A percentile compares a stretch with the other conserved stretches of the same genome.
Conservation (phyloP, 1,140 invertebrate species). For the Papilio polytes region DNA sequence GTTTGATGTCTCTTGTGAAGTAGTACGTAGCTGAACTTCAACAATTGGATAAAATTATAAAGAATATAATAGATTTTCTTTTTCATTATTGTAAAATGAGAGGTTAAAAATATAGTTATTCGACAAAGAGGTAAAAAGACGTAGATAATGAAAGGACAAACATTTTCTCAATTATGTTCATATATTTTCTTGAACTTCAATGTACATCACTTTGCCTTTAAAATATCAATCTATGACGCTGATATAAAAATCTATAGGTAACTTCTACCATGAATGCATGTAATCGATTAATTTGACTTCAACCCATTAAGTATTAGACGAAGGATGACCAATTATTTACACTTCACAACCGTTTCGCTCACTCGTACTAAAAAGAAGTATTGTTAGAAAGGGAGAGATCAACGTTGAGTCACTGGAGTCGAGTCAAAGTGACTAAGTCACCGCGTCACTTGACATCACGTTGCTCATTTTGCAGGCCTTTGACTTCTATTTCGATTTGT, state of each 20-base stretch:
- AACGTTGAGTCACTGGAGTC: constrained; percentile 40
- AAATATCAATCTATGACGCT: neutral
- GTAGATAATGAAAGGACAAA: neutral
- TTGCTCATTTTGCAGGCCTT: constrained; percentile 30
- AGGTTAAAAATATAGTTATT: neutral
- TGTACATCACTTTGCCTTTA: neutral
- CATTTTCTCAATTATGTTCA: neutral
- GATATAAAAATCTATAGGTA: neutral
- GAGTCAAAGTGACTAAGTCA: constrained; percentile 42
- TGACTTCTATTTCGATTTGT: constrained; percentile 26
- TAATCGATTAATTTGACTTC: neutral
- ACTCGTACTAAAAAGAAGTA: constrained; percentile 19
- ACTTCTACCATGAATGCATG: neutral
- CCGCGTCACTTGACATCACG: constrained; percentile 40
- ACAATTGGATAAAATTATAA: constrained; percentile 26
- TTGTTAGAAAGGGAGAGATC: constrained; percentile 37
- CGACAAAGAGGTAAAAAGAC: neutral
- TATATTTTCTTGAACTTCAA: neutral
- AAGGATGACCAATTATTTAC: constrained; percentile 10
- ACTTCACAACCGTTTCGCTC: constrained; percentile 23
- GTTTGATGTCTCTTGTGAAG: constrained; percentile 21
- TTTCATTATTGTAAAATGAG: neutral
- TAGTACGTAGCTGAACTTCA: constrained; percentile 16
- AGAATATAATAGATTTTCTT: neutral
- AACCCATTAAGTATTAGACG: neutral